Evolutionary conservation across 1,140 invertebrate species (phyloP).

Genomic region (Akabosia matsudoensis): DNA sequence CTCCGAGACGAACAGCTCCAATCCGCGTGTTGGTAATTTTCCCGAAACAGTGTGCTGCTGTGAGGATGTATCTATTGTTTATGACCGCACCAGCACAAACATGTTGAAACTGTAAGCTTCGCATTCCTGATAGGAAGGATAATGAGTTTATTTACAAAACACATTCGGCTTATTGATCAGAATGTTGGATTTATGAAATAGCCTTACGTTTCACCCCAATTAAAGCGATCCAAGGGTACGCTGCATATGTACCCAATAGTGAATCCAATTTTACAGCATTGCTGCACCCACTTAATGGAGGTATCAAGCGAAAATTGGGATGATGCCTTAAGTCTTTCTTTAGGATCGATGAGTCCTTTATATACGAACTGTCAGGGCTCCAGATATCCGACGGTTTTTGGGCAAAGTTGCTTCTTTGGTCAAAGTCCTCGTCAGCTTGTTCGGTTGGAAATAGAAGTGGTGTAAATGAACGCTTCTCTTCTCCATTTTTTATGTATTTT

Average conservation of each 20-base stretch:
- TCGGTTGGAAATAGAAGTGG: background rate
- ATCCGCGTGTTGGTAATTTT: background rate
- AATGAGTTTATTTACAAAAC: background rate
- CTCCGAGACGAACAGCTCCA: conserved; percentile 36
- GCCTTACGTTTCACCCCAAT: background rate
- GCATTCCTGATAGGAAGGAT: background rate
- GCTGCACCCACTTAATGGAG: background rate
- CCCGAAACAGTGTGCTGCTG: background rate
- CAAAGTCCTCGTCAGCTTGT: no score
- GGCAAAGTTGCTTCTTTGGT: no score
- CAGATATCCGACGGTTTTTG: no score
- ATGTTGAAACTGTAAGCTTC: background rate
- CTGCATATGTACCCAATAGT: background rate
- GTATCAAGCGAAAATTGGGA: conserved; percentile 5
- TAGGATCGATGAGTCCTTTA: background rate
- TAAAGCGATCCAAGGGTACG: conserved; percentile 12
- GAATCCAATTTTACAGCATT: conserved; percentile 11
- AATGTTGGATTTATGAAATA: conserved; percentile 4
- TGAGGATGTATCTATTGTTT: conserved; percentile 10
- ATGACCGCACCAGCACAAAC: conserved; percentile 1
- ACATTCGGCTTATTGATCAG: background rate
- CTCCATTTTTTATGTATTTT: background rate
- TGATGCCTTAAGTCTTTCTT: conserved; percentile 5
- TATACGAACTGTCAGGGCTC: background rate
- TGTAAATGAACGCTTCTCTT: background rate